phyloP scores from a whole-genome alignment of 2,797 vertebrate genomes.

The Manis pentadactyla region DNA sequence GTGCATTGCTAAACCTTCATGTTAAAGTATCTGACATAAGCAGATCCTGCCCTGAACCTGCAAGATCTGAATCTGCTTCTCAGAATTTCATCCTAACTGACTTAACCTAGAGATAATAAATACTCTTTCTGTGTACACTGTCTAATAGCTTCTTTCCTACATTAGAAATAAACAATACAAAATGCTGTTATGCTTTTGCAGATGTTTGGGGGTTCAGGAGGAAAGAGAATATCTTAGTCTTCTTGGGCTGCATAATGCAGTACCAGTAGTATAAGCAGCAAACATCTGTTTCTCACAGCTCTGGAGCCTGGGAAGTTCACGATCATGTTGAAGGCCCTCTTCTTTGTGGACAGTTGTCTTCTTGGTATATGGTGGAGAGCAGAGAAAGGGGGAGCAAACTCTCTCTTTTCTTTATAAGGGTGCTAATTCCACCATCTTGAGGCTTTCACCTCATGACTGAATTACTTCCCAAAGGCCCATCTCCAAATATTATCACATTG shows the following conservation, averaged over 20 bases:
- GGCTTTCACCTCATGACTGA: not conserved
- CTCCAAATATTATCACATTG: not conserved
- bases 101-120: not conserved
- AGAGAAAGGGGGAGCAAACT: not conserved
- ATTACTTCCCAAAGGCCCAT: not conserved
- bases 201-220: not conserved
- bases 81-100: slow-evolving; percentile 22
- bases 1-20: not conserved
- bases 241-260: not conserved
- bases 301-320: not conserved
- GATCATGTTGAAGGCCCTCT: not conserved
- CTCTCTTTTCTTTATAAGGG: not conserved
- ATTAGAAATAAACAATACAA: not conserved
- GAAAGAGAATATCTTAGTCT: not conserved
- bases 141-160: not conserved
- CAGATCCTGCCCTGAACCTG: not conserved
- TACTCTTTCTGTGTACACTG: not conserved
- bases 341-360: not conserved
- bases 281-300: not conserved
- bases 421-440: not conserved
- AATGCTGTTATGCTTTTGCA: not conserved
- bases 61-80: not conserved
- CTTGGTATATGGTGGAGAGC: not conserved
- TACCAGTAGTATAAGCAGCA: not conserved
- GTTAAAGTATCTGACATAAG: not conserved